A percentile compares a stretch with the other conserved stretches of the same genome.
phyloP scores from a whole-genome alignment of 1,140 invertebrate genomes.

The Anastrepha obliqua region DNA sequence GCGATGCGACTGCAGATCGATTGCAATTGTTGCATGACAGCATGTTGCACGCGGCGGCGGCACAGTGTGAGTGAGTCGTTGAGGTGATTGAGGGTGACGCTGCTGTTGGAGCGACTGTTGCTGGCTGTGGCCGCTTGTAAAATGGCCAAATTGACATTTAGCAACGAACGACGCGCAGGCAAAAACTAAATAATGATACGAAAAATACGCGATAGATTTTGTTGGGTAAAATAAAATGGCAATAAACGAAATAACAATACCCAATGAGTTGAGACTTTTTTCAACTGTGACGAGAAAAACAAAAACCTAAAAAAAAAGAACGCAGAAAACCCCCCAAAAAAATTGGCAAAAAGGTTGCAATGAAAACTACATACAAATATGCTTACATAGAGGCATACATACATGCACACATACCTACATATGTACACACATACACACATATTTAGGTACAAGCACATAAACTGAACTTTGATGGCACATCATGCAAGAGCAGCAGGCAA shows the following conservation, averaged over 20 bases:
- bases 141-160: slow-evolving; percentile 51
- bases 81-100: slow-evolving; percentile 1
- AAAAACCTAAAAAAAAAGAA: neutral
- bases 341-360: neutral
- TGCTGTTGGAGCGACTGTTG: neutral
- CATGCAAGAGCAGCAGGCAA: neutral
- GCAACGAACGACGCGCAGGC: slow-evolving; percentile 11
- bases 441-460: neutral
- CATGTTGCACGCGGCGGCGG: slow-evolving; percentile 4
- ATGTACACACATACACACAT: neutral
- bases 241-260: slow-evolving; percentile 49
- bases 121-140: neutral
- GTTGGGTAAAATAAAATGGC: slow-evolving; percentile 27
- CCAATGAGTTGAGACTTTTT: neutral
- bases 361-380: neutral
- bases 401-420: neutral
- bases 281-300: neutral
- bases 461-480: slow-evolving; percentile 26
- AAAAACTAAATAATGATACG: slow-evolving; percentile 35
- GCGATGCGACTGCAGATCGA: neutral
- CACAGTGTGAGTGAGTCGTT: neutral
- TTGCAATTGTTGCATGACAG: slow-evolving; percentile 35
- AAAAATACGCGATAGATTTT: slow-evolving; percentile 28
- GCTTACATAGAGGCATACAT: neutral
- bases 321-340: neutral